phyloP scores from a whole-genome alignment of 2,797 vertebrate genomes.

The Oryzias dopingdopingensis region DNA sequence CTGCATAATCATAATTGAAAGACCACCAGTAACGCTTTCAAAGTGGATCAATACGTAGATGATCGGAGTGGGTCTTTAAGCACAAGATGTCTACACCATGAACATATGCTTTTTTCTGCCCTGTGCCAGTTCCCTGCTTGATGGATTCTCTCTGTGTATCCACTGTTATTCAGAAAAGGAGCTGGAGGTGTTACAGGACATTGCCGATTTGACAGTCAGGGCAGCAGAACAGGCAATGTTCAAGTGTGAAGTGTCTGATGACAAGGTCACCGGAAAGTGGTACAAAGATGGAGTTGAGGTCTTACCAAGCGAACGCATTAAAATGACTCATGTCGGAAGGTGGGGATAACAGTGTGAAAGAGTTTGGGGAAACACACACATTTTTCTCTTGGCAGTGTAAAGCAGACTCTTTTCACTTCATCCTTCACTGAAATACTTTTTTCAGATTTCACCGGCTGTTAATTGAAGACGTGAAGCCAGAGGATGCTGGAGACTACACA shows the following conservation, averaged over 20 bases:
- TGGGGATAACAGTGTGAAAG: constrained; percentile 30
- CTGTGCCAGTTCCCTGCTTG: constrained; percentile 12
- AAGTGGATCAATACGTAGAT: too few species aligned
- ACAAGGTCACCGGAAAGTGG: constrained; percentile 93
- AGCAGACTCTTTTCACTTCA: not conserved
- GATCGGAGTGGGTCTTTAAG: too few species aligned
- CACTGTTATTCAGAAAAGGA: constrained; percentile 80
- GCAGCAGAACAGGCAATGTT: constrained; percentile 88
- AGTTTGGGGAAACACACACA: not conserved
- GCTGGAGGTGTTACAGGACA: constrained; percentile 88
- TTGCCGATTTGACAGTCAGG: constrained; percentile 89
- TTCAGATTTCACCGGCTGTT: constrained; percentile 83
- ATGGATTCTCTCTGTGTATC: constrained; percentile 21
- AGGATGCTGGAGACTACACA: constrained; percentile 89
- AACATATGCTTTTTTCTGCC: constrained; percentile 6
- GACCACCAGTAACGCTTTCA: too few species aligned
- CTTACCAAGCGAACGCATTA: constrained; percentile 80
- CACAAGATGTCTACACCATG: constrained; percentile 25
- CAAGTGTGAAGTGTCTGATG: constrained; percentile 93
- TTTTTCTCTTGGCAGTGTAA: not conserved
- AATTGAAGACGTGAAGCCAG: constrained; percentile 83
- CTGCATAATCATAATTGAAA: too few species aligned
- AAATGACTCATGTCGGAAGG: constrained; percentile 86
- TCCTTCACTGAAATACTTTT: constrained; percentile 8
- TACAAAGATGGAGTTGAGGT: constrained; percentile 89